Percentiles rank a stretch among this genome's conserved stretches.
These are phyloP conservation scores for Frankliniella intonsa DNA, from an alignment of 2,888 invertebrate genomes.

Conservation along the genomic window DNA sequence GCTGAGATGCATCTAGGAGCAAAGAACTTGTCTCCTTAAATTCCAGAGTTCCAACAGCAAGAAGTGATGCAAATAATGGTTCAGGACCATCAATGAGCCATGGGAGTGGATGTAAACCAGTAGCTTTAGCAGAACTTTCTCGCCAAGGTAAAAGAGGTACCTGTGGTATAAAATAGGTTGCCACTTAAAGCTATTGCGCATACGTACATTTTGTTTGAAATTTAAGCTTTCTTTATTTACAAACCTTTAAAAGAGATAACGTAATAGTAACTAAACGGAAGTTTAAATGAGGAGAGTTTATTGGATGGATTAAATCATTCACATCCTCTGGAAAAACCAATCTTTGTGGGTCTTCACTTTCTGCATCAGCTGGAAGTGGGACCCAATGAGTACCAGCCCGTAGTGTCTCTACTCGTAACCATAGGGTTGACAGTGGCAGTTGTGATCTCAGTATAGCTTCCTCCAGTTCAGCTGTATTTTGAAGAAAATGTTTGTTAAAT, in stretches of 20 bases:
- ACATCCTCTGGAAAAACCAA: conserved; percentile 60
- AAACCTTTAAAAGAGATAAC: conserved; percentile 53
- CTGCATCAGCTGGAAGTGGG: conserved; percentile 50
- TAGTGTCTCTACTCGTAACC: conserved; percentile 69
- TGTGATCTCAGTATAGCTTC: conserved; percentile 59
- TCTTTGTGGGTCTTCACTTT: conserved; percentile 60
- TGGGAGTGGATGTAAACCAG: conserved; percentile 40
- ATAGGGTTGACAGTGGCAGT: conserved; percentile 66
- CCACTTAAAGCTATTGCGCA: no score
- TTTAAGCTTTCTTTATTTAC: neutral
- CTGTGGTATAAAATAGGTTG: neutral
- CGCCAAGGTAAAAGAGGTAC: conserved; percentile 54
- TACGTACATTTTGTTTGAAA: neutral
- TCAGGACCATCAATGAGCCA: conserved; percentile 53
- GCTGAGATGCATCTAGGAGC: conserved; percentile 46
- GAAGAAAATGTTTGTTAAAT: neutral
- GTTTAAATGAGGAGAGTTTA: conserved; percentile 54
- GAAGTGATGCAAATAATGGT: conserved; percentile 48
- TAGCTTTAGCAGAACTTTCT: conserved; percentile 41
- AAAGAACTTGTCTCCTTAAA: conserved; percentile 43
- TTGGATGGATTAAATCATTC: conserved; percentile 64
- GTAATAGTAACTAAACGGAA: conserved; percentile 58
- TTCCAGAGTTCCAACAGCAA: conserved; percentile 44
- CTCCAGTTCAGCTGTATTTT: conserved; percentile 53
- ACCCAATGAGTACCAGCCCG: conserved; percentile 70